phyloP scores from a whole-genome alignment of 2,888 invertebrate genomes.

The Nomada flava region DNA sequence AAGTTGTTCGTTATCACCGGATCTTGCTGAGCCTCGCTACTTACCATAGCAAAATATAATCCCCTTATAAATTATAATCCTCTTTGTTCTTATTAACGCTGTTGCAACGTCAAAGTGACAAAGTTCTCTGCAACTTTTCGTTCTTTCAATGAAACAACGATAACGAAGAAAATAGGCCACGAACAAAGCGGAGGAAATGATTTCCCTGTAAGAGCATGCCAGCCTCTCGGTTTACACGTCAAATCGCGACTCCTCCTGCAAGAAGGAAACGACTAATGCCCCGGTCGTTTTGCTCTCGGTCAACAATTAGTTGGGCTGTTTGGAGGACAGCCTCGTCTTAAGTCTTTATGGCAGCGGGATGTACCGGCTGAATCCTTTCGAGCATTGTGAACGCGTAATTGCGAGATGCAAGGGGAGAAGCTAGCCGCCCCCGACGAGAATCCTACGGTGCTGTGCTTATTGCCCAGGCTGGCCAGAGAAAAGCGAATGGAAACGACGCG shows the following conservation, averaged over 20 bases:
- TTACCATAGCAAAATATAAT: background rate
- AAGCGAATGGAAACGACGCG: slow-evolving; percentile 33
- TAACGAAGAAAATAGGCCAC: background rate
- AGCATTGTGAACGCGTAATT: slow-evolving; percentile 41
- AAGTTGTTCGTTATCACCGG: background rate
- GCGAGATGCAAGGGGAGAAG: slow-evolving; percentile 11
- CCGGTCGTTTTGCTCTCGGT: background rate
- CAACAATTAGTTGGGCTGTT: background rate
- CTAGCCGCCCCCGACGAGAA: background rate
- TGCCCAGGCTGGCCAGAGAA: background rate
- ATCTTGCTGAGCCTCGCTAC: background rate
- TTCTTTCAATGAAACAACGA: background rate
- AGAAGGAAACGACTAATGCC: slow-evolving; percentile 1
- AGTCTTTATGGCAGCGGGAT: background rate
- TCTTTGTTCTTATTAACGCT: background rate
- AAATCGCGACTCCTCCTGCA: background rate
- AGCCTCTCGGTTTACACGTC: background rate
- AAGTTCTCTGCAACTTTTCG: background rate
- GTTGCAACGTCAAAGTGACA: background rate
- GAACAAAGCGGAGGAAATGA: no score
- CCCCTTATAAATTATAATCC: background rate
- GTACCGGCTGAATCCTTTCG: background rate
- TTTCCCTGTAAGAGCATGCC: background rate
- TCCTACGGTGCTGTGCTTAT: slow-evolving; percentile 16
- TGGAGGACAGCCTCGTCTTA: background rate